Evolutionary conservation across 2,888 invertebrate genomes (phyloP).

Genomic region (Yponomeuta plumbellus): DNA sequence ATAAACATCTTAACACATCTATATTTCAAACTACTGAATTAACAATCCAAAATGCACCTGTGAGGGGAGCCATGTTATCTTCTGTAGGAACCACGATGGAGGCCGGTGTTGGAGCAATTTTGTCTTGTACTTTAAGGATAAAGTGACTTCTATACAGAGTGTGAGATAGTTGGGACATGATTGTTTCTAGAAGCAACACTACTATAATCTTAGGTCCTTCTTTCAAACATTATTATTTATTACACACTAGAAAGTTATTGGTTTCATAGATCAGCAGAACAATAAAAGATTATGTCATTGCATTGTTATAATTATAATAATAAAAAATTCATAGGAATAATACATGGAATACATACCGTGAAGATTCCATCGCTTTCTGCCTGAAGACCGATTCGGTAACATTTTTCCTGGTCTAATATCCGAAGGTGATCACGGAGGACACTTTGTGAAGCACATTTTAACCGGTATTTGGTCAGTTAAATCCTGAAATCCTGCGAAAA

Average conservation of each 20-base stretch:
- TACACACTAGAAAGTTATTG: no score
- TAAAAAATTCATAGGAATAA: slow-evolving; percentile 8
- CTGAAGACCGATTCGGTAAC: slow-evolving; percentile 75
- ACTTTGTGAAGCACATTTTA: not conserved
- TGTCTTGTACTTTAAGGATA: not conserved
- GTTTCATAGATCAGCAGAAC: no score
- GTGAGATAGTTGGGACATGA: not conserved
- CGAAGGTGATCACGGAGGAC: not conserved
- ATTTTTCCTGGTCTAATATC: slow-evolving; percentile 58
- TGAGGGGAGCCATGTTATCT: not conserved
- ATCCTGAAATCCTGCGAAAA: no score
- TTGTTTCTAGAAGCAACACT: no score
- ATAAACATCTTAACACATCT: no score
- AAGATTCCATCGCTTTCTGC: slow-evolving; percentile 85
- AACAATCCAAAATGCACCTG: not conserved
- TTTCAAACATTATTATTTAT: no score
- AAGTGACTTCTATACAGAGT: not conserved
- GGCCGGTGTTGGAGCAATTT: not conserved
- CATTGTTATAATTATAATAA: not conserved
- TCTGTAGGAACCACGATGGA: not conserved
- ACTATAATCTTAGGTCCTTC: no score
- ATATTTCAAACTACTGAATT: not conserved
- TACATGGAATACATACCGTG: slow-evolving; percentile 75
- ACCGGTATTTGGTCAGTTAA: not conserved
- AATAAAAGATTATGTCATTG: not conserved